phyloP scores from a whole-genome alignment of 2,888 invertebrate genomes.

The Cerceris ruficornis region DNA sequence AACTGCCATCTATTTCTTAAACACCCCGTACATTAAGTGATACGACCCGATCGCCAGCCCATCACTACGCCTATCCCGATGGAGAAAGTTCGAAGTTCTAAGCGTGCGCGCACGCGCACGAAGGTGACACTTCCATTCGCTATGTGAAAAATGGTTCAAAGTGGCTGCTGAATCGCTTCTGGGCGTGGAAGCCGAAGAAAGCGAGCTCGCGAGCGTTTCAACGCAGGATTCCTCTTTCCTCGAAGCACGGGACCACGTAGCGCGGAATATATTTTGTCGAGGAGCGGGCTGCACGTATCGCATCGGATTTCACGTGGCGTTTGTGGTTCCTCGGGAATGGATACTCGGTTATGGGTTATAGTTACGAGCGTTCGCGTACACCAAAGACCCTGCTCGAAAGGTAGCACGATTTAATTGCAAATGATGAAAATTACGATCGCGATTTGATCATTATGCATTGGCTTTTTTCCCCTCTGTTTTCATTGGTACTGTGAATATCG shows the following conservation, averaged over 20 bases:
- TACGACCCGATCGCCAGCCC: too few relatives aligned
- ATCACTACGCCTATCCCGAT: not conserved
- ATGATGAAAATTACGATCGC: conserved; percentile 44
- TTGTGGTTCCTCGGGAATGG: conserved; percentile 78
- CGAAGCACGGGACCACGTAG: conserved; percentile 28
- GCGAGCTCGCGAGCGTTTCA: conserved; percentile 35
- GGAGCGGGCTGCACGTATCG: conserved; percentile 62
- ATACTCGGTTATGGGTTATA: conserved; percentile 75
- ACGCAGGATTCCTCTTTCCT: conserved; percentile 49
- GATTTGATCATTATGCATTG: not conserved
- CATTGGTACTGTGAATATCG: not conserved
- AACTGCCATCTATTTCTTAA: too few relatives aligned
- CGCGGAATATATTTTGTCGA: conserved; percentile 43
- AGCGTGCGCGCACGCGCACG: not conserved
- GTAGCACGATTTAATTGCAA: conserved; percentile 47
- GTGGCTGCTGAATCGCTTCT: not conserved
- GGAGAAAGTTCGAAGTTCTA: conserved; percentile 21
- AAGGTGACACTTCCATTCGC: conserved; percentile 2
- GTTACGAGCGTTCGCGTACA: conserved; percentile 60
- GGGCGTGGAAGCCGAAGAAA: conserved; percentile 47
- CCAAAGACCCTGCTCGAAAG: conserved; percentile 54
- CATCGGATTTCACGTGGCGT: conserved; percentile 77
- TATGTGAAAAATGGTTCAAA: conserved; percentile 15
- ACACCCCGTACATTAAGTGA: too few relatives aligned
- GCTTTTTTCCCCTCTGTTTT: too few relatives aligned